Base-by-base conservation (phyloP, 2,797 vertebrate species). In the Balearica regulorum region DNA sequence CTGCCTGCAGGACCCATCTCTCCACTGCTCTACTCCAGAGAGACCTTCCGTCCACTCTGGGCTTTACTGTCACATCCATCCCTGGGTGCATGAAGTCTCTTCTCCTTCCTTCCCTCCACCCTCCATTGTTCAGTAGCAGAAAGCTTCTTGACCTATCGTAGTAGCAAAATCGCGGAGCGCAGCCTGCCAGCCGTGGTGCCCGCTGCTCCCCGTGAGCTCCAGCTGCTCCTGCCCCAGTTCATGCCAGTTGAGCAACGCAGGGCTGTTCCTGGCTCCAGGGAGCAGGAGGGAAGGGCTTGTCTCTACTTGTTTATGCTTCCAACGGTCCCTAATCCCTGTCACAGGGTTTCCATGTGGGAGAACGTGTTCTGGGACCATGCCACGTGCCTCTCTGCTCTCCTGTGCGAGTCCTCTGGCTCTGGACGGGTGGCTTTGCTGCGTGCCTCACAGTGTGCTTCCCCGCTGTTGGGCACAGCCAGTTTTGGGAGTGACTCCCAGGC, bases 241-340 rank as follows among this genome's bases (percentile, higher is more conserved):
- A 9, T 0, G 0, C 13, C 13, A 3, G 69, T 43, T 16, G 75
- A 87, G 91, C 7, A 2, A 35, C 0, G 5, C 5, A 2, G 18
- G 61, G 20, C 46, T 72, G 57, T 24, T 75, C 46, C 65, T 54
- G 88, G 41, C 83, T 69, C 43, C 6, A 1, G 58, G 31, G 4
- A 17, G 33, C 10, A 1, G 8, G 20, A 84, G 17, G n/a, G 14
- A 90, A 76, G 3, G 3, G 31, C n/a, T 89, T 51, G 20, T 69
- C 78, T 37, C 72, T 0, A 0, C 33, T 84, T 91, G 61, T 89
- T 93, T 73, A 4, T 80, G 64, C 68, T 95, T 93, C 43, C 77
- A 86, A 58, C 54, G 83, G 37, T 49, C 57, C 62, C 37, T 96
- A 96, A 97, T 93, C 86, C 73, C 51, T 62, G 81, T 96, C 95